Evolutionary conservation across 2,113 vertebrate species (phyloP).

Genomic region (Alces alces): DNA sequence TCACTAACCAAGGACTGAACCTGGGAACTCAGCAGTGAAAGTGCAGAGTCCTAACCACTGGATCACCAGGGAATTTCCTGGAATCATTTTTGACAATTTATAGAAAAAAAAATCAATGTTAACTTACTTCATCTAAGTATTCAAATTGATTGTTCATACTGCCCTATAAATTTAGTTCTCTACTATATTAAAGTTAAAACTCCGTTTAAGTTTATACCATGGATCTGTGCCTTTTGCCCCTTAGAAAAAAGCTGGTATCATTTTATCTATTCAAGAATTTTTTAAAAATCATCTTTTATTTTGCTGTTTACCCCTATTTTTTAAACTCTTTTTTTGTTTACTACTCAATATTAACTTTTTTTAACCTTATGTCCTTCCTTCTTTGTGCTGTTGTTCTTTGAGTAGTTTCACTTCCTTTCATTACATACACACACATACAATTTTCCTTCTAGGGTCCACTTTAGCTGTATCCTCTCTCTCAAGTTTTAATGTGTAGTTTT

Average conservation of each 20-base stretch:
- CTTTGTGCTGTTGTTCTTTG: neutral
- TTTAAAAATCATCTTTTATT: neutral
- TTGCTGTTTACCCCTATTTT: neutral
- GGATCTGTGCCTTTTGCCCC: neutral
- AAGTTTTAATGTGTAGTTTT: constrained; percentile 1
- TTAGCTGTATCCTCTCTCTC: neutral
- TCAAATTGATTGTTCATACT: neutral
- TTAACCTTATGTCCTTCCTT: neutral
- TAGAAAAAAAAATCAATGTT: neutral
- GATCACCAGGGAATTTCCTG: neutral
- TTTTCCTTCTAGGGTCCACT: neutral
- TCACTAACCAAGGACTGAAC: neutral
- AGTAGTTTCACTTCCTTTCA: neutral
- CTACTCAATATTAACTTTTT: neutral
- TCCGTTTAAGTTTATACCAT: neutral
- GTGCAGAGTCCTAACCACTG: neutral
- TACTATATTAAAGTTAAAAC: neutral
- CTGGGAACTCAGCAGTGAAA: neutral
- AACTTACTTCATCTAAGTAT: neutral
- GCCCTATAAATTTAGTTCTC: neutral
- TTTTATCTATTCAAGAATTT: neutral
- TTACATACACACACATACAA: neutral
- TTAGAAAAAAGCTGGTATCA: neutral
- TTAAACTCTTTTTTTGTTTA: neutral
- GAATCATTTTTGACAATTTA: constrained; percentile 9